Evolutionary conservation across 2,797 vertebrate genomes (phyloP).

Genomic region (Epinephelus awoara): DNA sequence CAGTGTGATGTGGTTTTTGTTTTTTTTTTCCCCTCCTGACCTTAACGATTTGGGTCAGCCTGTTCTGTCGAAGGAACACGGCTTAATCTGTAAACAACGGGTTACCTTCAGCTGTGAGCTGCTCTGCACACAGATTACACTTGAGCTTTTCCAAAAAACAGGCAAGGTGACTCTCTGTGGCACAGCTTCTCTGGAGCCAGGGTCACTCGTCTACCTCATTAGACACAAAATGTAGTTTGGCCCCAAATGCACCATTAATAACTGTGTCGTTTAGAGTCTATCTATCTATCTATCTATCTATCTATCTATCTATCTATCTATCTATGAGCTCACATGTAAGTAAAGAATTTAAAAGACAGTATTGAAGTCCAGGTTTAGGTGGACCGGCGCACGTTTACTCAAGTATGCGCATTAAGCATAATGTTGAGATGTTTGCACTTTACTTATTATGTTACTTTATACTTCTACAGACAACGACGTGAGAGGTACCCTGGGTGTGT

Average conservation of each 20-base stretch:
- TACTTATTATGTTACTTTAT: not conserved
- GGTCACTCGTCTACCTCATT: constrained; percentile 4
- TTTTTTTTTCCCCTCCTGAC: constrained; percentile 50
- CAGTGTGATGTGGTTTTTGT: constrained; percentile 21
- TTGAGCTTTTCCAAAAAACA: constrained; percentile 49
- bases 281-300: not conserved
- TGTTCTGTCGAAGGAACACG: constrained; percentile 64
- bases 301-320: not conserved
- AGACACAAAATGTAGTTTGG: constrained; percentile 11
- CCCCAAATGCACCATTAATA: not conserved
- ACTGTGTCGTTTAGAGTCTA: not conserved
- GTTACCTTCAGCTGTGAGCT: constrained; percentile 71
- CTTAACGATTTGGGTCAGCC: constrained; percentile 73
- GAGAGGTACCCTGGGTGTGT: too few relatives aligned
- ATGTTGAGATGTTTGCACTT: not conserved
- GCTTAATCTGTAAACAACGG: constrained; percentile 76
- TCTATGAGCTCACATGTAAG: not conserved
- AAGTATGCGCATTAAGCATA: too few relatives aligned
- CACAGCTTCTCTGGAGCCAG: constrained; percentile 32
- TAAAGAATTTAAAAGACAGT: not conserved
- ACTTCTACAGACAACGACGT: not conserved
- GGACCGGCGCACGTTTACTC: not conserved
- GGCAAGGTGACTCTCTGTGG: constrained; percentile 40
- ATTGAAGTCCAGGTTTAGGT: not conserved
- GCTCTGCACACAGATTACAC: constrained; percentile 64